Evolutionary conservation across 2,888 invertebrate genomes (phyloP).

Genomic region (Hydrotaea diabolus): DNA sequence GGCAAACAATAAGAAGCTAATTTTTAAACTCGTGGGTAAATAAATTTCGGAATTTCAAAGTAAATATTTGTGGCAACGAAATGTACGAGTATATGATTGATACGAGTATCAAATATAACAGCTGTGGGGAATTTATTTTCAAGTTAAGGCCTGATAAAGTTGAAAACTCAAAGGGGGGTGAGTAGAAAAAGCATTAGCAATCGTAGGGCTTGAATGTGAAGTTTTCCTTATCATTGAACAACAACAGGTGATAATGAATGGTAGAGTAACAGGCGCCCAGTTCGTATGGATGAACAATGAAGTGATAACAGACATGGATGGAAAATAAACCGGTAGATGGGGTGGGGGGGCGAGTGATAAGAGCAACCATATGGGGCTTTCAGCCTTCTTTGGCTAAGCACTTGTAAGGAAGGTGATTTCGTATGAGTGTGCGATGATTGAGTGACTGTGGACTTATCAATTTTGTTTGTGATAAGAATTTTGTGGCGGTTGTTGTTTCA

Average conservation of each 20-base stretch:
- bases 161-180: background rate
- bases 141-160: no score
- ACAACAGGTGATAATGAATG: constrained; percentile 58
- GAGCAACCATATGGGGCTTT: no score
- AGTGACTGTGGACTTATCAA: no score
- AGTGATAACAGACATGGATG: constrained; percentile 37
- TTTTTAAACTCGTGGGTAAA: background rate
- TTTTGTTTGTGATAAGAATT: no score
- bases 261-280: constrained; percentile 50
- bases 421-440: background rate
- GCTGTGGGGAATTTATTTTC: background rate
- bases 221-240: constrained; percentile 26
- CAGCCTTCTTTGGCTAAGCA: no score
- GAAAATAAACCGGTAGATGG: background rate
- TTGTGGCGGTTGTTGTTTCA: background rate
- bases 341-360: background rate
- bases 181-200: background rate
- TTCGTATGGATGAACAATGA: background rate
- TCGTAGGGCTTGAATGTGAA: background rate
- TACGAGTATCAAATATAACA: background rate
- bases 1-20: no score
- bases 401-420: background rate
- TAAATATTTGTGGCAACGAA: background rate
- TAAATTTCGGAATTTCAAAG: background rate
- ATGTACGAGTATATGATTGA: background rate